Conservation (phyloP, 2,888 invertebrate species). For the Macrosoma leucophasiata region DNA sequence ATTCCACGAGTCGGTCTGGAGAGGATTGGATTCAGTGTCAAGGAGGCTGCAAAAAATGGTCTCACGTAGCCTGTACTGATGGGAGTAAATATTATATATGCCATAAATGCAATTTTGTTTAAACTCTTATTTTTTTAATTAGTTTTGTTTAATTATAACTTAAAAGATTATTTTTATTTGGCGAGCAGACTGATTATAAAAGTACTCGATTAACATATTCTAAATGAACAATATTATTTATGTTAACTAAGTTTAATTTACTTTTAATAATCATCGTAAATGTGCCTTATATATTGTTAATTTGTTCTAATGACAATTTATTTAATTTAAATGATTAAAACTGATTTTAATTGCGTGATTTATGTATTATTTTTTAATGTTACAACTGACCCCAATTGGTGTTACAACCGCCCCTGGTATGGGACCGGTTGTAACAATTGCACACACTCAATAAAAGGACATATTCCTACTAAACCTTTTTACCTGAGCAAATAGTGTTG, state of each 20-base stretch:
- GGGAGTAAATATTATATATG: constrained; percentile 9
- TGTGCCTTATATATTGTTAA: no score
- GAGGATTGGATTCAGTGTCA: constrained; percentile 23
- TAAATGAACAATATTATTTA: no score
- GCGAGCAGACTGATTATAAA: no score
- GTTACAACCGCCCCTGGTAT: constrained; percentile 10
- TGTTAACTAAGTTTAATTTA: no score
- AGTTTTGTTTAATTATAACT: no score
- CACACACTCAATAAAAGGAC: neutral
- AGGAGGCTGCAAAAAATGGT: constrained; percentile 16
- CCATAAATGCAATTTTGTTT: constrained; percentile 9
- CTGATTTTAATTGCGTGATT: constrained; percentile 1
- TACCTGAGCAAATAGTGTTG: neutral
- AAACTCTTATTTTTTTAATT: no score
- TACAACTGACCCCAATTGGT: constrained; percentile 7
- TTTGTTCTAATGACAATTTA: no score
- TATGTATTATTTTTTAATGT: constrained; percentile 3
- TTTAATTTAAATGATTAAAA: no score
- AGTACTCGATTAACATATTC: no score
- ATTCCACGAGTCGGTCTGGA: constrained; percentile 18
- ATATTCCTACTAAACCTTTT: constrained; percentile 3
- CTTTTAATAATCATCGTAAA: no score
- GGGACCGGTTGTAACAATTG: constrained; percentile 6
- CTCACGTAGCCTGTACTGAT: constrained; percentile 19
- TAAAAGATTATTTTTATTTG: no score